Percentiles rank a stretch among this genome's conserved stretches.
phyloP scores from a whole-genome alignment of 2,888 invertebrate species.

The Crematogaster levior region DNA sequence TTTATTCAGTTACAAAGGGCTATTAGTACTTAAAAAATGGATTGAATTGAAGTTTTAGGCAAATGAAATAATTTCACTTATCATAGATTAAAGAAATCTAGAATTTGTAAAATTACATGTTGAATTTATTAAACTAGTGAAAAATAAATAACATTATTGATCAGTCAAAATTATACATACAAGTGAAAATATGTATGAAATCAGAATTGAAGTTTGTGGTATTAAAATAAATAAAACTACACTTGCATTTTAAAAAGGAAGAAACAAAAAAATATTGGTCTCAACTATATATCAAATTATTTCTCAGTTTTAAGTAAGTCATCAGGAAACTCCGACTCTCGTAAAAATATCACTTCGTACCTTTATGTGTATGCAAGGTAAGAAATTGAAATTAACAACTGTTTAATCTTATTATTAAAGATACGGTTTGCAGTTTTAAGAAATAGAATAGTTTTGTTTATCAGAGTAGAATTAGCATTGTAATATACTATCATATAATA shows the following conservation, averaged over 20 bases:
- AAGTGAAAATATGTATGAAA: not conserved
- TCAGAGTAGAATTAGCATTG: not conserved
- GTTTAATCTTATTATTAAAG: not conserved
- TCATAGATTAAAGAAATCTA: not conserved
- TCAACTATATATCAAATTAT: not conserved
- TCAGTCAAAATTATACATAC: not conserved
- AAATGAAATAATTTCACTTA: not conserved
- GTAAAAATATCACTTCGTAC: not conserved
- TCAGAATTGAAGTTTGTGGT: not conserved
- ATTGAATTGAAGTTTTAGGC: not conserved
- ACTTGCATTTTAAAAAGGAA: not conserved
- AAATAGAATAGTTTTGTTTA: not conserved
- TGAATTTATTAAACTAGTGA: not conserved
- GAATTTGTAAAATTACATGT: not conserved
- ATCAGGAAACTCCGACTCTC: slow-evolving; percentile 1
- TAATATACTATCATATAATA: too few relatives aligned
- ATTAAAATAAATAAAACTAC: not conserved
- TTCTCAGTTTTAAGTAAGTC: slow-evolving; percentile 17
- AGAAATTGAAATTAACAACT: not conserved
- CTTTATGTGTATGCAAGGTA: not conserved
- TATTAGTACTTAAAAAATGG: not conserved
- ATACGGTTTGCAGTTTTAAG: not conserved
- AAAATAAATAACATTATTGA: not conserved
- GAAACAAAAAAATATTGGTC: not conserved
- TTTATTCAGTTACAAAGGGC: not conserved